These are phyloP conservation scores for Tupiocoris notatus DNA, from an alignment of 2,888 invertebrate species.

Conservation along the genomic window DNA sequence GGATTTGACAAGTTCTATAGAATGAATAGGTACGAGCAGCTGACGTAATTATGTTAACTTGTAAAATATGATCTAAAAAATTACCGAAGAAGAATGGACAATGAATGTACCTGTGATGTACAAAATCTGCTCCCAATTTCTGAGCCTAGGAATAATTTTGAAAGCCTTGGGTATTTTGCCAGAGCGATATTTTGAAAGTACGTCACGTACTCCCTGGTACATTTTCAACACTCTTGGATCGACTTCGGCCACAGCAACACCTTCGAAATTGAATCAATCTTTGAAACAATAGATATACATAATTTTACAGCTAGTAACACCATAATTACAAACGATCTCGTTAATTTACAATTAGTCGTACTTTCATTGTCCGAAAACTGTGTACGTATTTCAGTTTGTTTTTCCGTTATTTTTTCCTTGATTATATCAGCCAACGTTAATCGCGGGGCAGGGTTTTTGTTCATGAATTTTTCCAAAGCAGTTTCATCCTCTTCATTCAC, in stretches of 20 bases:
- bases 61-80: no score
- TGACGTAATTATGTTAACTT: no score
- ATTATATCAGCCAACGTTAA: constrained; percentile 87
- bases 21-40: background rate
- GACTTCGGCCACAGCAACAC: constrained; percentile 73
- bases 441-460: constrained; percentile 61
- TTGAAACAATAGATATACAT: no score
- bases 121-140: constrained; percentile 92
- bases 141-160: constrained; percentile 88
- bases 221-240: constrained; percentile 73
- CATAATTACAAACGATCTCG: no score
- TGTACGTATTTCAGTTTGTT: constrained; percentile 82
- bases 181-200: constrained; percentile 82
- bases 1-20: background rate
- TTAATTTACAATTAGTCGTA: constrained; percentile 45
- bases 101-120: constrained; percentile 63
- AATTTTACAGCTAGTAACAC: no score
- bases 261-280: constrained; percentile 47
- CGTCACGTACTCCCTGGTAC: constrained; percentile 87
- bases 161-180: constrained; percentile 98
- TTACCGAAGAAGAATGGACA: no score
- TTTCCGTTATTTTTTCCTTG: constrained; percentile 88
- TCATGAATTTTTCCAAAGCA: constrained; percentile 81
- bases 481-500: constrained; percentile 86
- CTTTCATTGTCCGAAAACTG: constrained; percentile 75